phyloP scores from a whole-genome alignment of 2,888 invertebrate genomes.

The Aplocera efformata region DNA sequence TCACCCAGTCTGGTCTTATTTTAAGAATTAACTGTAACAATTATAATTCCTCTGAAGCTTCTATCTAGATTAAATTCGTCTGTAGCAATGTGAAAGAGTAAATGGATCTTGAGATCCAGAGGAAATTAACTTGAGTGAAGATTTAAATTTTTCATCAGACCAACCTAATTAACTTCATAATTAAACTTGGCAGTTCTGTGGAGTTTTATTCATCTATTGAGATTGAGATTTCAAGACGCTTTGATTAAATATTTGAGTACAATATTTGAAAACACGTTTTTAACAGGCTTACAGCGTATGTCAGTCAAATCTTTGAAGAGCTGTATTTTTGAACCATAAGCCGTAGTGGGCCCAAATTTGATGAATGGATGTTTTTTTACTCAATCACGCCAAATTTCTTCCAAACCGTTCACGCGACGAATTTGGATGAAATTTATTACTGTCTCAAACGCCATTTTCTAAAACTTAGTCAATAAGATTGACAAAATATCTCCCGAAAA shows the following conservation, averaged over 20 bases:
- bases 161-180: conserved; percentile 74
- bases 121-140: conserved; percentile 71
- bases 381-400: too few species aligned
- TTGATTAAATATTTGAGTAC: conserved; percentile 33
- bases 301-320: too few species aligned
- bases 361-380: too few species aligned
- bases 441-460: neutral
- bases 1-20: neutral
- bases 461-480: conserved; percentile 28
- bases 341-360: too few species aligned
- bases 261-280: conserved; percentile 3
- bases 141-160: conserved; percentile 76
- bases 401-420: too few species aligned
- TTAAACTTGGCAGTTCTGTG: conserved; percentile 65
- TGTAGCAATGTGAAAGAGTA: conserved; percentile 57
- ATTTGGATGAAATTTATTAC: too few species aligned
- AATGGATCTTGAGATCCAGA: conserved; percentile 56
- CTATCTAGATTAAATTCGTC: conserved; percentile 54
- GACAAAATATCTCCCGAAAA: conserved; percentile 39
- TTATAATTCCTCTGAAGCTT: conserved; percentile 36
- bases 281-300: too few species aligned
- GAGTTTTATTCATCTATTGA: conserved; percentile 59
- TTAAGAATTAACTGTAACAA: conserved; percentile 14
- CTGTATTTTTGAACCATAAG: too few species aligned
- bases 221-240: conserved; percentile 39